Evolutionary conservation across 2,888 invertebrate species (phyloP).

Genomic region (Monochamus alternatus): DNA sequence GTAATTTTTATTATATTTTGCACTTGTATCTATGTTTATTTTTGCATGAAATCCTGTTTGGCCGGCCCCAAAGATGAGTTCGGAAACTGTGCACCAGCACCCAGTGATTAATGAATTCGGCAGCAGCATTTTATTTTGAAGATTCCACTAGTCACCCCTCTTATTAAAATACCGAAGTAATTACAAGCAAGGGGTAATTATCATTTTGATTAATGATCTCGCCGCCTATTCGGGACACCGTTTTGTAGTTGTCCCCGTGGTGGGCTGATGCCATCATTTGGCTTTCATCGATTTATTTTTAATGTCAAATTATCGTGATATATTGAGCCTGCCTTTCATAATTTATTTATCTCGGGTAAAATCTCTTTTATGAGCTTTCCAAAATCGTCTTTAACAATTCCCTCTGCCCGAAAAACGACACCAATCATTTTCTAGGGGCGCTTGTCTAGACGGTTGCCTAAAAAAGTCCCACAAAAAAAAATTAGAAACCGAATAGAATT

Average conservation of each 20-base stretch:
- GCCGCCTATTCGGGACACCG: constrained; percentile 52
- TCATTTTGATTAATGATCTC: constrained; percentile 59
- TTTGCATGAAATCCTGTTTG: constrained; percentile 16
- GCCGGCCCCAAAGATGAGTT: constrained; percentile 45
- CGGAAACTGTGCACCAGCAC: constrained; percentile 29
- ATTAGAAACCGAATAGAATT: too few relatives aligned
- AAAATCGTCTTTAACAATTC: neutral
- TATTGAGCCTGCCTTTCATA: constrained; percentile 40
- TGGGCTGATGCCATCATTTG: constrained; percentile 47
- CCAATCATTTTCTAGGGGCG: neutral
- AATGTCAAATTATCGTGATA: constrained; percentile 48
- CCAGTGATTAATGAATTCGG: constrained; percentile 60
- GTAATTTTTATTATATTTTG: too few relatives aligned
- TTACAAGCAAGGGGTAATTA: constrained; percentile 58
- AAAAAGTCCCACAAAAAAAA: too few relatives aligned
- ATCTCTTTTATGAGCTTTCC: neutral
- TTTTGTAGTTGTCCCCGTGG: constrained; percentile 54
- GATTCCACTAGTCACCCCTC: constrained; percentile 62
- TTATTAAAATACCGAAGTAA: constrained; percentile 61
- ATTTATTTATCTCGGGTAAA: constrained; percentile 16
- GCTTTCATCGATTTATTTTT: constrained; percentile 47
- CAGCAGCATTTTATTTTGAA: constrained; percentile 60
- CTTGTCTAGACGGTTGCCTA: neutral
- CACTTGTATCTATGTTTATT: too few relatives aligned
- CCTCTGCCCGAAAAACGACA: neutral